Evolutionary conservation across 1,140 invertebrate species (phyloP), one percentile per base, ranked within the genome.

Genomic region (Cydia splendana): DNA sequence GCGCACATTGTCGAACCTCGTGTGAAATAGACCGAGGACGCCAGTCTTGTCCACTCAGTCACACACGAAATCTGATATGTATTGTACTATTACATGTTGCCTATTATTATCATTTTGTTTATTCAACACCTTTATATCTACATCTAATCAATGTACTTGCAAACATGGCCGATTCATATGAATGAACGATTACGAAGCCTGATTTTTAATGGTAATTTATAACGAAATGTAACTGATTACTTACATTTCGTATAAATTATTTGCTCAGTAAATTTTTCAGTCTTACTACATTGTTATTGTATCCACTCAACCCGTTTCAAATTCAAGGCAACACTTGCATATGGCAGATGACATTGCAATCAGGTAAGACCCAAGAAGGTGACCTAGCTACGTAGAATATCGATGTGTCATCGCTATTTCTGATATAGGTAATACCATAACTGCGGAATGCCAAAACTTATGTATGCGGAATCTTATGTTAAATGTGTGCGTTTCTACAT

Each of bases 21-120:
- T 76, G 75, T 76, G 75, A 76, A 76, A 76, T 76, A 38, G 75
- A 76, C 53, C 75, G 65, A 76, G 75, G 75, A 48, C 65, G 65
- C 10, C 13, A 6, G 48, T 76, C 62, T 76, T 74, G 73, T 74
- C 73, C 73, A 74, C 42, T 53, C 67, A 38, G 67, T 71, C 67
- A 71, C 67, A 71, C 18, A 71, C 38, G 67, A 71, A 69, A 45
- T 71, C 34, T 71, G 67, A 71, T 71, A n/a, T n/a, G n/a, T n/a
- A 38, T 38, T 42, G n/a, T 24, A 24, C 24, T 24, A n/a, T n/a
- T 34, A 71, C 67, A 71, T 71, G 38, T 42, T 20, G 57, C 2
- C 57, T 62, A 12, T 62, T 57, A 57, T 57, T 62, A 62, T 12
- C 18, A 62, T 62, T 62, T 24, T 62, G n/a, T 24, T 62, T 24